Base-by-base conservation (phyloP, 2,113 vertebrate genomes). In the Hystrix brachyura region DNA sequence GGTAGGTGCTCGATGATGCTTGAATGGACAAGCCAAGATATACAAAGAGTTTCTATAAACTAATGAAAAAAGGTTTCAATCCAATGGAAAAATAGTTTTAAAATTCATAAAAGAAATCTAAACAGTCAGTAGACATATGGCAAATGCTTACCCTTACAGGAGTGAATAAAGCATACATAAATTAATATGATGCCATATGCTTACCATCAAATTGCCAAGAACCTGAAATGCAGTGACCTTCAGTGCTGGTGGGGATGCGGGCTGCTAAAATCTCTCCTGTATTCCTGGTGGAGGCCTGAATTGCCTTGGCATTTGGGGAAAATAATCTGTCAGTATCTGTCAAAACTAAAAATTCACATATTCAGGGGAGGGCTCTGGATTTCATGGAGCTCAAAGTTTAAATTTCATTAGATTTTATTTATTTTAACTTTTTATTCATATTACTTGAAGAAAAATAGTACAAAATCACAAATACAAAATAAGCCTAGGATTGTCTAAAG, bases 401-500 rank as follows among this genome's bases (percentile, higher is more conserved):
- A 38, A 48, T 72, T 83, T 89, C 34, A 74, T 84, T n/a, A 59
- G 7, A 71, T 57, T 65, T 72, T 9, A 15, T 78, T 89, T 21
- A 81, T 92, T 89, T 87, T 65, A 96, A 18, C 12, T 21, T 60
- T 79, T 60, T 1, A 67, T 89, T 71, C 34, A 87, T 87, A 89
- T 14, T 43, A 78, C n/a, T 90, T 72, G 43, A 60, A 48, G 51
- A 62, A 92, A 76, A 72, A 74, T 9, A 21, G 19, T 90, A 5
- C 18, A 83, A 79, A 91, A 53, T 59, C 34, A 72, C 29, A 90
- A 78, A 57, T 65, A 46, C 3, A 65, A 88, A 82, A 23, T 34
- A 7, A 38, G 14, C 78, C 27, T 88, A 80, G 55, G 29, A 51
- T 12, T 74, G 10, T 79, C 18, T 86, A 19, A 53, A 71, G 25